Percentiles rank a stretch among this genome's conserved stretches.
phyloP scores from a whole-genome alignment of 64 coral and sea anemone species.

The Pachyseris speciosa region DNA sequence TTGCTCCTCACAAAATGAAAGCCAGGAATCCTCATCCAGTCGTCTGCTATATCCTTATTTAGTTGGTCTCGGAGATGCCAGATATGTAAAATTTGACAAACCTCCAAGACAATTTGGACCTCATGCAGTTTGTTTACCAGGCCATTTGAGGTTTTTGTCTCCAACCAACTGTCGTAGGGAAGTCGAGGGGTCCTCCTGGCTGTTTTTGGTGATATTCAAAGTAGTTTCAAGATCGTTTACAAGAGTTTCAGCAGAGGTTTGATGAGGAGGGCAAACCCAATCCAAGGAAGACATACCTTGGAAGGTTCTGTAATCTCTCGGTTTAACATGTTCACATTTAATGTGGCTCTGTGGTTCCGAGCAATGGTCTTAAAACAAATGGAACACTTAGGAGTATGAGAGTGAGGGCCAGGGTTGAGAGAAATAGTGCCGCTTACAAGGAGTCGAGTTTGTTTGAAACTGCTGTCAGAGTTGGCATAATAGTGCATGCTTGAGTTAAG shows the following conservation, averaged over 20 bases:
- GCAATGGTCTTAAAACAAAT: no score
- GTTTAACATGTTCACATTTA: no score
- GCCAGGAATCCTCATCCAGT: neutral
- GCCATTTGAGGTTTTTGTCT: constrained; percentile 16
- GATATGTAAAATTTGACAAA: constrained; percentile 2
- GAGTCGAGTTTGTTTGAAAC: constrained; percentile 17
- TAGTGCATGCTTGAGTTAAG: neutral
- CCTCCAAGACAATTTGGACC: neutral
- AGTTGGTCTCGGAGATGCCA: constrained; percentile 2
- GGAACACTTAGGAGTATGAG: neutral
- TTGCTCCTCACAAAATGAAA: constrained; percentile 34
- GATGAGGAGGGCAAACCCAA: no score
- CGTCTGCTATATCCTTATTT: neutral
- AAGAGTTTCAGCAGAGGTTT: no score
- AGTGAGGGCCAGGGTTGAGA: constrained; percentile 1
- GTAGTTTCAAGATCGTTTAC: no score
- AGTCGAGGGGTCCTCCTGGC: neutral
- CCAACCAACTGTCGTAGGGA: constrained; percentile 1
- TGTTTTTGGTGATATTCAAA: no score
- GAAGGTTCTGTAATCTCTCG: no score
- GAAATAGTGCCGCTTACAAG: constrained; percentile 12
- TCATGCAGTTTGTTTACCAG: neutral
- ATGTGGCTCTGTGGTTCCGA: no score
- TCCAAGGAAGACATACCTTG: no score
- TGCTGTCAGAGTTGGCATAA: constrained; percentile 7